Evolutionary conservation across 2,888 invertebrate species (phyloP), one percentile per base, ranked within the genome.

Genomic region (Ramazzottius varieornatus): DNA sequence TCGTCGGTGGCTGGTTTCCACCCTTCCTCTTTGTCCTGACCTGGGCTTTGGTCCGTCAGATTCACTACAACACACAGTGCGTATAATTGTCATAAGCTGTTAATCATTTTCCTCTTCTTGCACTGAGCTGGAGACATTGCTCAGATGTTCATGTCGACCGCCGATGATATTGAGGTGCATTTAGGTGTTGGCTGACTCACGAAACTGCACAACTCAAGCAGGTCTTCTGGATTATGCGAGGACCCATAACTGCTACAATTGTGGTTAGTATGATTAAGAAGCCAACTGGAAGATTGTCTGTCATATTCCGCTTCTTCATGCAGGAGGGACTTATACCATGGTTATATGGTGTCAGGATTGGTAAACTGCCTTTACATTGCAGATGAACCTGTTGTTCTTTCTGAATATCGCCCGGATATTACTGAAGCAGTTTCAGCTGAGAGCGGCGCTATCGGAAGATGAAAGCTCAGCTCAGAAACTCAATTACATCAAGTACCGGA

Each of bases 211-310:
- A n/a, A n/a, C n/a, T n/a, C n/a, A n/a, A n/a, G n/a, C n/a, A n/a
- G n/a, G n/a, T n/a, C 20, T 54, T 54, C 29, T 54, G 54, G 54
- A 54, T 54, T 24, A 16, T 54, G 24, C 54, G 54, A 8, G 54
- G 54, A 8, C 54, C 54, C 8, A 54, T 54, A 54, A 54, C 54
- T 4, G 54, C 54, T 16, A 54, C 54, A 54, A 54, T 54, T 54
- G 29, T 54, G 29, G 54, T 54, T 16, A n/a, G 13, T 40, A 40
- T 40, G n/a, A n/a, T n/a, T n/a, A n/a, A n/a, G n/a, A n/a, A n/a
- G n/a, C n/a, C n/a, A n/a, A n/a, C n/a, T n/a, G n/a, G n/a, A n/a
- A n/a, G n/a, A n/a, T n/a, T n/a, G n/a, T n/a, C n/a, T n/a, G n/a
- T n/a, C n/a, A n/a, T n/a, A n/a, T n/a, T n/a, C n/a, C n/a, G n/a